Base-by-base conservation (phyloP, 2,888 invertebrate genomes). In the Nasonia oneida region DNA sequence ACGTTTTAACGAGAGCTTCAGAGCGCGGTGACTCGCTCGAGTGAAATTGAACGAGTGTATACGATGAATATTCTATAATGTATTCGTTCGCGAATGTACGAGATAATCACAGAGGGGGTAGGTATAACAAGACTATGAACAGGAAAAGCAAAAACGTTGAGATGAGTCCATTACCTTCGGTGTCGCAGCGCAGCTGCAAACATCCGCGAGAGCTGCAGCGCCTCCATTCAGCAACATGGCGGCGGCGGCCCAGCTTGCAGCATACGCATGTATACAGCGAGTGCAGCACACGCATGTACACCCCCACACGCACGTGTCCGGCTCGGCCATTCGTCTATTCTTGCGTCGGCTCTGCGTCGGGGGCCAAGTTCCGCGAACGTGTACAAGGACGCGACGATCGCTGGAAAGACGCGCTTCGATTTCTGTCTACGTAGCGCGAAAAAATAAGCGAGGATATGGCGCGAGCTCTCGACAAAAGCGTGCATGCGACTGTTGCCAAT, bases 401-500 rank as follows among this genome's bases (percentile, higher is more conserved):
- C n/a, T 33, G 14, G 33, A 14, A 37, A 29, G 70, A 5, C 23
- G 50, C 50, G 14, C 23, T 23, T 29, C 53, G 12, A 75, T 50
- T 50, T 29, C 12, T 75, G 47, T 15, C 50, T 74, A 23, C 53
- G 47, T 12, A 57, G 12, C 47, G 75, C 50, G 23, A n/a, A 14
- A 42, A 29, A 12, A 47, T 39, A 10, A 61, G 18, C 15, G 1
- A 37, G 6, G 18, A 37, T 12, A 53, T 12, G 61, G 71, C 18
- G 33, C 5, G 29, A 29, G 53, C 29, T 64, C 14, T 37, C 83
- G 73, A 73, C 73, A 73, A 76, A 84, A 84, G 76, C 84, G 80
- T 64, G 73, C 33, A 47, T 79, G 75, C 84, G 80, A 71, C 84
- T 76, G 84, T 84, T 76, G 84, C 84, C 76, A 76, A 81, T 84